Conservation (phyloP, 2,888 invertebrate species). For the Octodonta nipae region DNA sequence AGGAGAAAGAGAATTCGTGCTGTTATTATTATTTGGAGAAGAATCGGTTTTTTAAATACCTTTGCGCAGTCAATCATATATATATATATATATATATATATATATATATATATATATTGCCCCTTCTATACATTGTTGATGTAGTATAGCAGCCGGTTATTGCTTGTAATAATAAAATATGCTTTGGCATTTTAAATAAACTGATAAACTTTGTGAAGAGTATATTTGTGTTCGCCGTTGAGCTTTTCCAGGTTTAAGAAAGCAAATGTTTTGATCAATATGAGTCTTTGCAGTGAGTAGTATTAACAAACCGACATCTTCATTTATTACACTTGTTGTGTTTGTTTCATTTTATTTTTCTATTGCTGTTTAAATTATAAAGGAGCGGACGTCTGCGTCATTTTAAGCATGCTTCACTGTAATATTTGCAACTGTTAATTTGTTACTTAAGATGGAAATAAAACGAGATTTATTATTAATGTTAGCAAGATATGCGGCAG, state of each 20-base stretch:
- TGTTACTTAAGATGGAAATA: conserved; percentile 7
- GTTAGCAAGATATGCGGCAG: conserved; percentile 3
- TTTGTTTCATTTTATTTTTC: conserved; percentile 3
- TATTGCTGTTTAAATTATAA: conserved; percentile 5
- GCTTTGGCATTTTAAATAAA: conserved; percentile 1
- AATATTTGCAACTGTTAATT: too few relatives aligned
- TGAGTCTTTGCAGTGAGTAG: conserved; percentile 5
- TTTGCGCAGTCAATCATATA: too few relatives aligned
- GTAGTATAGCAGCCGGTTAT: too few relatives aligned
- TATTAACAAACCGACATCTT: conserved; percentile 5
- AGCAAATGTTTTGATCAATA: conserved; percentile 5
- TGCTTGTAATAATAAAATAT: too few relatives aligned
- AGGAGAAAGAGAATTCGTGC: neutral
- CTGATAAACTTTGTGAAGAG: conserved; percentile 1
- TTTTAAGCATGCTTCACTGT: too few relatives aligned
- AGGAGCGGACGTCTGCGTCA: conserved; percentile 4
- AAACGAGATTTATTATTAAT: conserved; percentile 7
- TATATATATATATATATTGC: neutral
- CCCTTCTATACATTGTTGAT: too few relatives aligned
- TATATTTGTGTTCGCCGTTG: conserved; percentile 5
- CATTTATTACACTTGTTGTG: conserved; percentile 4
- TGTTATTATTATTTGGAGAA: conserved; percentile 1
- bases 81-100: too few relatives aligned
- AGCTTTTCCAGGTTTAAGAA: conserved; percentile 2
- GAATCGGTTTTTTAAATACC: too few relatives aligned